A percentile compares a stretch with the other conserved stretches of the same genome.
Conservation (phyloP, 2,888 invertebrate genomes). For the Drosophila kokeensis region DNA sequence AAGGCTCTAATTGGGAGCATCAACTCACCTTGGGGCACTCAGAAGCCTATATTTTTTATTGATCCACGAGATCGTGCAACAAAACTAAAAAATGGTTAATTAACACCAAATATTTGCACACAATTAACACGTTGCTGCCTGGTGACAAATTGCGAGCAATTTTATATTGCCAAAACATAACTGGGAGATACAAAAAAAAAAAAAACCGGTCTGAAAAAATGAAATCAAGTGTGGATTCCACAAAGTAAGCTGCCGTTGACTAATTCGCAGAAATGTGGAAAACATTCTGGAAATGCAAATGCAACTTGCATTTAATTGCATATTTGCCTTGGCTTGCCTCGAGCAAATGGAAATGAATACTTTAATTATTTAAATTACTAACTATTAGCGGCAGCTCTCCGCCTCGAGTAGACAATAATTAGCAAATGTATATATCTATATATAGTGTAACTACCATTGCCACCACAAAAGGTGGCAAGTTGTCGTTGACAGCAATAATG, state of each 20-base stretch:
- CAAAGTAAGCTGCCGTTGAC: background rate
- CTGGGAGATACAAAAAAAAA: background rate
- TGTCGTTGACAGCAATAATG: conserved; percentile 64
- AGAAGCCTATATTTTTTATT: conserved; percentile 11
- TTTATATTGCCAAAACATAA: conserved; percentile 5
- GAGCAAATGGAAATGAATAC: conserved; percentile 26
- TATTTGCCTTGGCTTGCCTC: background rate
- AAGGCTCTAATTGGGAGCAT: background rate
- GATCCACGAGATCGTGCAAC: conserved; percentile 62
- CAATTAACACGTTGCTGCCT: conserved; percentile 66
- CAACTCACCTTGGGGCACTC: conserved; percentile 37
- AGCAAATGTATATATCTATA: background rate
- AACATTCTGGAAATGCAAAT: background rate
- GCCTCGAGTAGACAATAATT: background rate
- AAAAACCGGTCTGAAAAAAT: conserved; percentile 33
- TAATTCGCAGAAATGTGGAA: conserved; percentile 12
- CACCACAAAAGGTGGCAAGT: conserved; percentile 50
- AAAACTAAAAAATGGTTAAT: conserved; percentile 32
- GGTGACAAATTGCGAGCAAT: conserved; percentile 49
- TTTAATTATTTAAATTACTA: conserved; percentile 32
- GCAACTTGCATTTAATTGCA: background rate
- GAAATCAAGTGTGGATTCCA: conserved; percentile 15
- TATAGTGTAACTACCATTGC: conserved; percentile 40
- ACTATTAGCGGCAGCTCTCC: conserved; percentile 8
- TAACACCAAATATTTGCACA: conserved; percentile 70